phyloP scores from a whole-genome alignment of 2,113 vertebrate genomes.

The Sisor rabdophorus region DNA sequence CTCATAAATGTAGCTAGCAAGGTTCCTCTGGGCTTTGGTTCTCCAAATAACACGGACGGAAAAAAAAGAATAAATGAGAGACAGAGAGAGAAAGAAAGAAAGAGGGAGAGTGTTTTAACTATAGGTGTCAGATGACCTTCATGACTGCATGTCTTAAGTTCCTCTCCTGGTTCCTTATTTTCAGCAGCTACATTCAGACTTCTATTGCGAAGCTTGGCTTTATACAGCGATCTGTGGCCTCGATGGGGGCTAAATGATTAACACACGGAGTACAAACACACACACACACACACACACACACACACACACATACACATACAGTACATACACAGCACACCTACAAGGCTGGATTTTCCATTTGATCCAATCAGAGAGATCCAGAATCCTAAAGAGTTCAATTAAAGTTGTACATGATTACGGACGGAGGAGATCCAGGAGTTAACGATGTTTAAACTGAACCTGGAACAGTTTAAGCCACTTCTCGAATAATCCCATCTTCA shows the following conservation, averaged over 20 bases:
- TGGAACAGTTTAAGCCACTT: too few relatives aligned
- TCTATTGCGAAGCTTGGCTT: conserved; percentile 52
- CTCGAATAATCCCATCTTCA: too few relatives aligned
- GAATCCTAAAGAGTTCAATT: neutral
- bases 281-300: neutral
- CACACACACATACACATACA: neutral
- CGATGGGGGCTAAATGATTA: conserved; percentile 58
- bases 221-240: conserved; percentile 55
- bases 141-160: neutral
- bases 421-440: neutral
- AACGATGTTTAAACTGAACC: too few relatives aligned
- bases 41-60: conserved; percentile 23
- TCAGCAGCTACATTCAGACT: conserved; percentile 57
- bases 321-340: too few relatives aligned
- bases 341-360: neutral
- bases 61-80: conserved; percentile 23
- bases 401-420: neutral
- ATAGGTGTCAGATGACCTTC: neutral
- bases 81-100: conserved; percentile 30
- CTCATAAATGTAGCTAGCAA: neutral
- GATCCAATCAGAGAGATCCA: neutral
- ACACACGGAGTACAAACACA: neutral
- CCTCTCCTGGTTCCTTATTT: conserved; percentile 20
- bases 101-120: neutral
- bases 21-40: conserved; percentile 22